phyloP scores from a whole-genome alignment of 2,113 vertebrate species.

The Gopherus flavomarginatus region DNA sequence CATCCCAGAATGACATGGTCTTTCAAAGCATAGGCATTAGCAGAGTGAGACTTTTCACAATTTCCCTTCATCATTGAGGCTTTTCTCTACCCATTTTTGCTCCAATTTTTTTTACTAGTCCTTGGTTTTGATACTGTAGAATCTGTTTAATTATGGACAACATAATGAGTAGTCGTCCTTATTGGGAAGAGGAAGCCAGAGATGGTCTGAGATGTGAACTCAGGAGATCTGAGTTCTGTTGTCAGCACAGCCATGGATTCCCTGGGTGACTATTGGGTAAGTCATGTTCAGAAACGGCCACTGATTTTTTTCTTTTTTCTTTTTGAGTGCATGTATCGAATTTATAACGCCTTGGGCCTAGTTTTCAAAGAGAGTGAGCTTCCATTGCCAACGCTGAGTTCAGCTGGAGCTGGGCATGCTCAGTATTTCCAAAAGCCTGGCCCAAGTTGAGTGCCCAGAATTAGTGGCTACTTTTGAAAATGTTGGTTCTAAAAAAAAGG shows the following conservation, averaged over 20 bases:
- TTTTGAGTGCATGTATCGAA: background rate
- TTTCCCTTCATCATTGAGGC: background rate
- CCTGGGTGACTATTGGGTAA: background rate
- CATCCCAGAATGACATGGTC: background rate
- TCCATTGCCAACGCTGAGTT: background rate
- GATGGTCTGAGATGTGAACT: background rate
- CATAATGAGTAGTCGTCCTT: background rate
- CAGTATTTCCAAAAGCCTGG: background rate
- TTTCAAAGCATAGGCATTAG: background rate
- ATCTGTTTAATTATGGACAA: background rate
- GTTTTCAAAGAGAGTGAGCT: background rate
- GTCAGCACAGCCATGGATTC: background rate
- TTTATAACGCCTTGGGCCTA: background rate
- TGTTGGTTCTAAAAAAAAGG: background rate
- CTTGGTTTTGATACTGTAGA: background rate
- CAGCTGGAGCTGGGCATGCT: accelerated
- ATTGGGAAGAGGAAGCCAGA: background rate
- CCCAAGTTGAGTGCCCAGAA: background rate
- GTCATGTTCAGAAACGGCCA: background rate
- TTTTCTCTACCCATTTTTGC: background rate
- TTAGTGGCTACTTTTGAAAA: background rate
- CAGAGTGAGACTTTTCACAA: background rate
- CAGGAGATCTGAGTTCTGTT: background rate
- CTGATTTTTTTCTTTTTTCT: background rate
- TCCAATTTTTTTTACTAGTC: background rate